Percentiles rank a stretch among this genome's conserved stretches.
phyloP scores from a whole-genome alignment of 2,888 invertebrate species.

The Athetis lepigone region DNA sequence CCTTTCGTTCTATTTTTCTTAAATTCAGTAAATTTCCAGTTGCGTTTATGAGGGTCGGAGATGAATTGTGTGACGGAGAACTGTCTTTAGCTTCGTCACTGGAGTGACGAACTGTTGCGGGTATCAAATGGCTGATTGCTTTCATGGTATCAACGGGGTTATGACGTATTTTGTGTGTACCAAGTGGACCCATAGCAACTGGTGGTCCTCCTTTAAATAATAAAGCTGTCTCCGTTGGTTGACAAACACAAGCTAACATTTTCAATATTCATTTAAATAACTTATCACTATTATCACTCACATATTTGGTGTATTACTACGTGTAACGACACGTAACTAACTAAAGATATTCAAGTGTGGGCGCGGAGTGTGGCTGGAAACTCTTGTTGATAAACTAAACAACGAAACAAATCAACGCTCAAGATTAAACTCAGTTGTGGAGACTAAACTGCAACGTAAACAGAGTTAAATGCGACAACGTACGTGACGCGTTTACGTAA shows the following conservation, averaged over 20 bases:
- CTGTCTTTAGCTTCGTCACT: slow-evolving; percentile 79
- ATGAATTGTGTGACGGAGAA: slow-evolving; percentile 77
- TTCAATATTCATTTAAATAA: slow-evolving; percentile 78
- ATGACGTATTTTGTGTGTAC: slow-evolving; percentile 84
- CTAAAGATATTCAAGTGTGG: slow-evolving; percentile 5
- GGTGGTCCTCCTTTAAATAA: slow-evolving; percentile 89
- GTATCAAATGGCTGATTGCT: slow-evolving; percentile 78
- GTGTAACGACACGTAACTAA: slow-evolving; percentile 34
- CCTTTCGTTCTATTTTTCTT: slow-evolving; percentile 85
- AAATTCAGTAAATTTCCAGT: slow-evolving; percentile 83
- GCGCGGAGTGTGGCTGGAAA: slow-evolving; percentile 71
- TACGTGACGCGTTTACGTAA: slow-evolving; percentile 30
- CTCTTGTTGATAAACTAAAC: slow-evolving; percentile 22
- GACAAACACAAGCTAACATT: slow-evolving; percentile 93
- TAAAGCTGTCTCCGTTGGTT: slow-evolving; percentile 91
- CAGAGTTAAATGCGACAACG: slow-evolving; percentile 14
- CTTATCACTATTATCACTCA: slow-evolving; percentile 80
- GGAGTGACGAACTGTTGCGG: slow-evolving; percentile 74
- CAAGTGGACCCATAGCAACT: slow-evolving; percentile 89
- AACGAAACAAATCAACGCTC: slow-evolving; percentile 13
- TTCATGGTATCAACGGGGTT: slow-evolving; percentile 79
- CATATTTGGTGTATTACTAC: slow-evolving; percentile 74
- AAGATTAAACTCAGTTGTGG: slow-evolving; percentile 13
- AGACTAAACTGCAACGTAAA: slow-evolving; percentile 23
- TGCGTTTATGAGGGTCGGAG: slow-evolving; percentile 78